Evolutionary conservation across 2,113 vertebrate species (phyloP), one percentile per base, ranked within the genome.

Genomic region (Sapayoa aenigma): DNA sequence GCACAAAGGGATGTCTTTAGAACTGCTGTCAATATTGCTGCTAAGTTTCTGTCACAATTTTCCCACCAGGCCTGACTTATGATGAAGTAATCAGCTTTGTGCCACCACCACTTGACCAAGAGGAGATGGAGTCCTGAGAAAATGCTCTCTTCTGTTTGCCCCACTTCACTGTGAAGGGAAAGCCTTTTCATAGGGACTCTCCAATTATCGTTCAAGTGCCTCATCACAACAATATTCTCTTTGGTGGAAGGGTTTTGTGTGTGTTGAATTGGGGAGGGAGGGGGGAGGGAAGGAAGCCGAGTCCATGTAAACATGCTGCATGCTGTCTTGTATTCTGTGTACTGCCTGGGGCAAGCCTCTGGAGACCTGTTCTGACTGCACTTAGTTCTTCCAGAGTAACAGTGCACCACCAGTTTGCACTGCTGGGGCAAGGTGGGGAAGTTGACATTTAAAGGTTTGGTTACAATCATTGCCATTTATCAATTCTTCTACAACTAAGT

Each of bases 61-160:
- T 37, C 58, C 47, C 72, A 47, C 67, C 87, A 99, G 99, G 98
- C 89, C 98, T 99, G 97, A 99, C 99, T 71, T 99, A 99, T 0
- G 99, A 99, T 37, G 99, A 99, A 97, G 98, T 99, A 9, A 30
- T 99, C 94, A 99, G 99, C 97, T 99, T 99, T 63, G 98, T 98
- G 96, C 98, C 99, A 1, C 99, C 98, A 1, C 98, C 98, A 8
- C 98, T 99, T 11, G 99, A 99, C 73, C 98, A 98, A 95, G 99
- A 99, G 52, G 98, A 99, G 96, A 99, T 99, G 99, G 99, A 99
- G 91, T 99, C 99, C 66, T 99, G 99, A 99, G 97, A 79, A 74
- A 56, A 92, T 52, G 87, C 85, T 94, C 93, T 92, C 86, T 97
- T n/a, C 84, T 92, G 86, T 89, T 77, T 12, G 46, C 95, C 95